phyloP scores from a whole-genome alignment of 2,888 invertebrate species.

The Chymomyza amoena region DNA sequence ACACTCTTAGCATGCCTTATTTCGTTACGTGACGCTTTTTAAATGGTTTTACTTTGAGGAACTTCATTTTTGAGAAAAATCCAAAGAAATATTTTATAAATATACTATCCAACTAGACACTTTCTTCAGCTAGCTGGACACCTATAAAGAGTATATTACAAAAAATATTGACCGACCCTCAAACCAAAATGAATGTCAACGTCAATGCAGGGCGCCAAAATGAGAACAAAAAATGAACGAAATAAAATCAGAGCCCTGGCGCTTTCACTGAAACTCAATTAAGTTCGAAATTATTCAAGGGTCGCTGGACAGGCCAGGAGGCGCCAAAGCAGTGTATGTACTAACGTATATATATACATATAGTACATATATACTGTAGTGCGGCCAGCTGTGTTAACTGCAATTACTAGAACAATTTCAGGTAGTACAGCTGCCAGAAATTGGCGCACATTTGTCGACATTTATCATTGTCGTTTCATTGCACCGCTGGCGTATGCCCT shows the following conservation, averaged over 20 bases:
- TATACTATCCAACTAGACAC: too few species aligned
- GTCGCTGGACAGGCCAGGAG: conserved; percentile 7
- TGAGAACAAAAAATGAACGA: conserved; percentile 15
- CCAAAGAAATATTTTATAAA: too few species aligned
- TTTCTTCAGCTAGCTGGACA: too few species aligned
- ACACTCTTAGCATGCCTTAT: too few species aligned
- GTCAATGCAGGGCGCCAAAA: not conserved
- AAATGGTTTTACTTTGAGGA: too few species aligned
- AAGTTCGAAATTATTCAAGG: conserved; percentile 42
- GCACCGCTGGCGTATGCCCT: not conserved
- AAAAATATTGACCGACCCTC: not conserved
- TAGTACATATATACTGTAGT: not conserved
- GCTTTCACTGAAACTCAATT: conserved; percentile 54
- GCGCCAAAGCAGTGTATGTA: not conserved
- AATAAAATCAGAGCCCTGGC: conserved; percentile 26
- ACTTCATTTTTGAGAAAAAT: too few species aligned
- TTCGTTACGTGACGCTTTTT: too few species aligned
- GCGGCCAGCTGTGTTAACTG: not conserved
- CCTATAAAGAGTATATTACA: not conserved
- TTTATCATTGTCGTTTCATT: not conserved
- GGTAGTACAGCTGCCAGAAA: not conserved
- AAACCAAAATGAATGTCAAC: conserved; percentile 12
- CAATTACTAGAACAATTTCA: not conserved
- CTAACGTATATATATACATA: not conserved
- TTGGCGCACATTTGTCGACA: not conserved